Evolutionary conservation across 2,888 invertebrate species (phyloP).

Genomic region (Cantharis nigra): DNA sequence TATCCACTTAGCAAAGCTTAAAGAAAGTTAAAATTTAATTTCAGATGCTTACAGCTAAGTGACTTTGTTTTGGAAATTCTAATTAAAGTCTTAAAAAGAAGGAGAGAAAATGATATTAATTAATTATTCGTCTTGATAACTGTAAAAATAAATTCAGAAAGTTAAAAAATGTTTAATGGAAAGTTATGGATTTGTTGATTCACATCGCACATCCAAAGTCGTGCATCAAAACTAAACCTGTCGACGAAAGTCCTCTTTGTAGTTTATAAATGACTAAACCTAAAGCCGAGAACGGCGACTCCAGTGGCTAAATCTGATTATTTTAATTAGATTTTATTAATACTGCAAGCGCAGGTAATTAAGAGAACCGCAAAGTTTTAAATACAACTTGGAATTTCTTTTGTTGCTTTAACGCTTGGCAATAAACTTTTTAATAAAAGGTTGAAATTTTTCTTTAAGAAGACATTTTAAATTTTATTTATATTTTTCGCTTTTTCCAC

Average conservation of each 20-base stretch:
- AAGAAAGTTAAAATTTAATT: neutral
- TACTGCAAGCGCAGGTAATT: slow-evolving; percentile 16
- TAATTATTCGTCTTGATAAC: neutral
- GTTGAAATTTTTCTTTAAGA: neutral
- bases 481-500: neutral
- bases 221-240: slow-evolving; percentile 9
- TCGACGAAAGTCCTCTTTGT: slow-evolving; percentile 10
- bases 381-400: neutral
- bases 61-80: neutral
- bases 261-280: slow-evolving; percentile 18
- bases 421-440: neutral
- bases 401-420: slow-evolving; percentile 4
- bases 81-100: neutral
- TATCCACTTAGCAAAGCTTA: neutral
- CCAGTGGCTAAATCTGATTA: slow-evolving; percentile 29
- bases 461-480: neutral
- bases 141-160: too few species aligned
- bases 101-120: neutral
- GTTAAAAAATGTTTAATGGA: neutral
- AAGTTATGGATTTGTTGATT: neutral
- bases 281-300: slow-evolving; percentile 9
- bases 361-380: slow-evolving; percentile 3
- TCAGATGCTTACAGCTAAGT: neutral
- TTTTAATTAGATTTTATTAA: slow-evolving; percentile 35
- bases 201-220: slow-evolving; percentile 4